These are phyloP conservation scores for Harmothoe impar DNA, from an alignment of 2,888 invertebrate genomes.

Conservation along the genomic window DNA sequence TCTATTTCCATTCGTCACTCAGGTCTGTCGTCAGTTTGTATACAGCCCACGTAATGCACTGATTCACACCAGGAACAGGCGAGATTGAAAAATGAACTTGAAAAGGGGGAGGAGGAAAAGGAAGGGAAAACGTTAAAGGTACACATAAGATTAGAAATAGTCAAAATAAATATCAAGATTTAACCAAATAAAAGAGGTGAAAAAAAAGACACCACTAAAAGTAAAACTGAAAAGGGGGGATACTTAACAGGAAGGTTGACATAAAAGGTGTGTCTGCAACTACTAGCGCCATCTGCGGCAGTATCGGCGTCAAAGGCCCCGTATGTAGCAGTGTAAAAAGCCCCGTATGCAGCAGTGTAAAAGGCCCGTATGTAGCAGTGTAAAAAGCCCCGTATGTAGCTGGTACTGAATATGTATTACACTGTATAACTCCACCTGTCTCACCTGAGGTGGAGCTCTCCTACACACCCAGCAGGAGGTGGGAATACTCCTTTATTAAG, in stretches of 20 bases:
- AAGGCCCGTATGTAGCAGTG: not conserved
- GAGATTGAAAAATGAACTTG: not conserved
- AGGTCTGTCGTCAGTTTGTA: too few relatives aligned
- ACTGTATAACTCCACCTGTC: not conserved
- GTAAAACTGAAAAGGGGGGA: too few relatives aligned
- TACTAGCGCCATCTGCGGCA: too few relatives aligned
- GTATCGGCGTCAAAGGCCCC: too few relatives aligned
- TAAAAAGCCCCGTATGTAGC: not conserved
- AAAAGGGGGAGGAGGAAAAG: not conserved
- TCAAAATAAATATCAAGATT: too few relatives aligned
- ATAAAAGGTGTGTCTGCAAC: not conserved
- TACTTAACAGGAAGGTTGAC: not conserved
- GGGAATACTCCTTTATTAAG: not conserved
- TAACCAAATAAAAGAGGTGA: too few relatives aligned
- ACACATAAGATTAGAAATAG: too few relatives aligned
- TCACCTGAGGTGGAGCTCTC: not conserved
- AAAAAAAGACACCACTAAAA: too few relatives aligned
- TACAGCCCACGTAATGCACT: not conserved
- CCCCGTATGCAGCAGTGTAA: too few relatives aligned
- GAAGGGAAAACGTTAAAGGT: too few relatives aligned
- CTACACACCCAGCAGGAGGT: not conserved
- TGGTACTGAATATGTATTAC: not conserved
- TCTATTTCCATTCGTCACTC: too few relatives aligned
- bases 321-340: not conserved
- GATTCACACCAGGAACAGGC: not conserved